Base-by-base conservation (phyloP, 2,888 invertebrate genomes). In the Phorcus lineatus region DNA sequence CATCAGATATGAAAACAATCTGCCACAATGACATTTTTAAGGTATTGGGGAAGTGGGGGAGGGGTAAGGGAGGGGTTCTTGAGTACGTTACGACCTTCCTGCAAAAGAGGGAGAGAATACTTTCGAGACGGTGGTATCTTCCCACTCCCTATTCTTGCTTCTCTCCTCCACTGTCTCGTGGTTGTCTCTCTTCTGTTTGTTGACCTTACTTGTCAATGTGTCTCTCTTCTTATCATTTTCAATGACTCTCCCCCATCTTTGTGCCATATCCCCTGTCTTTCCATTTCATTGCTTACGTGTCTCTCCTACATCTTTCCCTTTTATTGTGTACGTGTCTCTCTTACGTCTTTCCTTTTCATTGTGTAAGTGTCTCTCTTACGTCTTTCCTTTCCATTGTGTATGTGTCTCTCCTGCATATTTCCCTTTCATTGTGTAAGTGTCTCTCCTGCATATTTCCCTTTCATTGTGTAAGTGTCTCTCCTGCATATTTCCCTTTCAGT, bases 231-330 rank as follows among this genome's bases (percentile, higher is more conserved):
- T 74, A 3, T 36, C 36, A 36, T 3, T 36, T 7, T 6, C 7
- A 7, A 36, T 36, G n/a, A n/a, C 36, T 36, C 36, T 36, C 7
- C 3, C 36, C 31, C 70, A 31, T n/a, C 70, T 24, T 31, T 24
- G 22, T 52, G 24, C 54, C 74, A 53, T 54, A n/a, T n/a, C n/a
- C n/a, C n/a, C n/a, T 75, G 55, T 77, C 77, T 77, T 55, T 77
- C 77, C 55, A 6, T 52, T n/a, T n/a, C n/a, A n/a, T n/a, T n/a
- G n/a, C 52, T 13, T 52, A 22, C 4, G 22, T 55, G 13, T 77
- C 54, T 77, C 31, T 77, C 31, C 16, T 77, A n/a, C 31, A n/a
- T 57, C 36, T 62, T n/a, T 9, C 52, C n/a, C n/a, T n/a, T n/a
- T n/a, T n/a, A n/a, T n/a, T n/a, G n/a, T n/a, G n/a, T n/a, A n/a